Conservation (phyloP, 2,888 invertebrate genomes). For the Penaeus monodon region DNA sequence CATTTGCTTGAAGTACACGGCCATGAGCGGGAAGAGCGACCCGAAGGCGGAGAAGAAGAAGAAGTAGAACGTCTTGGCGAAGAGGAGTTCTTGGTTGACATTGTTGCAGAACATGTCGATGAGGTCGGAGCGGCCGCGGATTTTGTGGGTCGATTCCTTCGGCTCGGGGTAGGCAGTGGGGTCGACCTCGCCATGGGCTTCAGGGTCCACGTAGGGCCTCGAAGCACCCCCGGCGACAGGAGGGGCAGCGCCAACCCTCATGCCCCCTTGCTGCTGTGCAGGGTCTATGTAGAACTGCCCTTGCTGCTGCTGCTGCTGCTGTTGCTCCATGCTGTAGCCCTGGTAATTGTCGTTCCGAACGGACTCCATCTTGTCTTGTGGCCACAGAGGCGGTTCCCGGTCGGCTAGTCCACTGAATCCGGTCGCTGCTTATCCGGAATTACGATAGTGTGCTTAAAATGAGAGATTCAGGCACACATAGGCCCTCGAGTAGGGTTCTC, state of each 20-base stretch:
- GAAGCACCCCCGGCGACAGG: slow-evolving; percentile 26
- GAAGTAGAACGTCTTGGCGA: slow-evolving; percentile 98
- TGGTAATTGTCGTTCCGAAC: slow-evolving; percentile 57
- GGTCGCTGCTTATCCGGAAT: slow-evolving; percentile 5
- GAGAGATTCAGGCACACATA: too few species aligned
- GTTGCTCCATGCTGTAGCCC: slow-evolving; percentile 47
- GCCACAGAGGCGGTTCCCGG: not conserved
- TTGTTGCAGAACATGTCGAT: slow-evolving; percentile 85
- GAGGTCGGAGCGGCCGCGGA: slow-evolving; percentile 86
- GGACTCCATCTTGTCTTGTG: slow-evolving; percentile 41
- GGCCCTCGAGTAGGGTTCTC: too few species aligned
- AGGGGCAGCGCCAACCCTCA: not conserved
- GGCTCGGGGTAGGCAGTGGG: slow-evolving; percentile 81
- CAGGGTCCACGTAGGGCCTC: slow-evolving; percentile 85
- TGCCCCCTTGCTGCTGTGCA: slow-evolving; percentile 2
- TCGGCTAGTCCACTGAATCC: not conserved
- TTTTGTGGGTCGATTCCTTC: slow-evolving; percentile 90
- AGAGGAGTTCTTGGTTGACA: slow-evolving; percentile 90
- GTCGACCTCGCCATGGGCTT: slow-evolving; percentile 88
- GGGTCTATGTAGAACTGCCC: slow-evolving; percentile 29
- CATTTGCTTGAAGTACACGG: slow-evolving; percentile 98
- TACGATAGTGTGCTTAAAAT: not conserved
- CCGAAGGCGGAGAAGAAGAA: slow-evolving; percentile 99
- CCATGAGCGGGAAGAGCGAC: slow-evolving; percentile 96
- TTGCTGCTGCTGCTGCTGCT: slow-evolving; percentile 38